These are phyloP conservation scores for Trachelus tabidus DNA, from an alignment of 2,888 invertebrate species.

Conservation along the genomic window DNA sequence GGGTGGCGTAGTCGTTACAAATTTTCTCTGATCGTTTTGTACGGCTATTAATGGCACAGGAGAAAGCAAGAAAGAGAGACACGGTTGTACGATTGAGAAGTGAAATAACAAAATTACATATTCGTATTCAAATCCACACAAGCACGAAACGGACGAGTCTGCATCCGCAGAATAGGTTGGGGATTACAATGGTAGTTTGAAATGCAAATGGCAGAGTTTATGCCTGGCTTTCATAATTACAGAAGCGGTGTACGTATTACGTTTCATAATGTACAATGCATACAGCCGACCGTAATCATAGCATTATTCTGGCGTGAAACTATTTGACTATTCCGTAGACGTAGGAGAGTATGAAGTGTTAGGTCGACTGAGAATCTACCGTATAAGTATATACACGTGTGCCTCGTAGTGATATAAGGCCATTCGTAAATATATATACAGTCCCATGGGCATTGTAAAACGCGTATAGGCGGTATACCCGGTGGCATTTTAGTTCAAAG, in stretches of 20 bases:
- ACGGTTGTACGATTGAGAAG: slow-evolving; percentile 3
- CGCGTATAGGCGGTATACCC: not conserved
- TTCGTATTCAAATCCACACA: not conserved
- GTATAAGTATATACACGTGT: not conserved
- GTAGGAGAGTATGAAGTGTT: not conserved
- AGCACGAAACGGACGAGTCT: not conserved
- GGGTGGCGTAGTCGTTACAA: slow-evolving; percentile 4
- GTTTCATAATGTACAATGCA: slow-evolving; percentile 33
- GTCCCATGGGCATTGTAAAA: not conserved
- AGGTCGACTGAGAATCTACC: not conserved
- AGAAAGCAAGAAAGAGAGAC: slow-evolving; percentile 8
- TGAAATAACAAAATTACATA: not conserved
- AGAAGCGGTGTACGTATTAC: slow-evolving; percentile 36
- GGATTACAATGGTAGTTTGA: slow-evolving; percentile 36
- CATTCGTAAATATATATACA: too few relatives aligned
- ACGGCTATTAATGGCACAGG: not conserved
- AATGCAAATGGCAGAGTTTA: slow-evolving; percentile 44
- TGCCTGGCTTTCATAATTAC: slow-evolving; percentile 41
- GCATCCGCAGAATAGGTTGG: not conserved
- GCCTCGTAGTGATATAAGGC: not conserved
- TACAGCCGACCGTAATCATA: slow-evolving; percentile 28
- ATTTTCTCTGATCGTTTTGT: not conserved
- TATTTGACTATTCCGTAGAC: slow-evolving; percentile 22
- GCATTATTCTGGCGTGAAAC: slow-evolving; percentile 35
- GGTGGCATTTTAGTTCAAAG: not conserved